Evolutionary conservation across 2,888 invertebrate genomes (phyloP), one percentile per base, ranked within the genome.

Genomic region (Tetheella fluctuosa): DNA sequence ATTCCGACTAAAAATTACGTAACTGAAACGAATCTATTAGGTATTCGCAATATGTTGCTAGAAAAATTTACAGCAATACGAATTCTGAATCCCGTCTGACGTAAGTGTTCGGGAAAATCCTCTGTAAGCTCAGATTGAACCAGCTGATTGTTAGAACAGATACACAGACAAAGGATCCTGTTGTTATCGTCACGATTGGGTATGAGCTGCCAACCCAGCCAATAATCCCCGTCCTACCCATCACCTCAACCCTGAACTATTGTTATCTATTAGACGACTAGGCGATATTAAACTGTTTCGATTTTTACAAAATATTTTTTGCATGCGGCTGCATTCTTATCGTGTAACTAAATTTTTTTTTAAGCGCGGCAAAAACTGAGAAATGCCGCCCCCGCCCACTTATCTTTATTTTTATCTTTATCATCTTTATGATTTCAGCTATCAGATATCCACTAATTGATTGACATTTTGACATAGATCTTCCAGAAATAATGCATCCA

Each of bases 31-130:
- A 39, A 39, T n/a, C 39, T 39, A 39, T 39, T 39, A n/a, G n/a
- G n/a, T n/a, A 39, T 39, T 48, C 17, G 20, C 48, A 48, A 20
- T 48, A 42, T 6, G n/a, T n/a, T 42, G 48, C 20, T 48, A 48
- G n/a, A n/a, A 20, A 48, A 20, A 10, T 20, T 48, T 20, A 48
- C 20, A 48, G 48, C 20, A 20, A 48, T 20, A n/a, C 8, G 20
- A 20, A 48, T 48, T 48, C 48, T 20, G 2, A 20, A 48, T 10
- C 17, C 39, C 39, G 39, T 48, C 20, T 20, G 48, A 20, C 48
- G 17, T 42, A 42, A 42, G 42, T 42, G 42, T 48, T 48, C 17
- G 48, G 17, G 48, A 20, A 48, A 48, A 48, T 48, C 48, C 48
- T 48, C 20, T n/a, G 48, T n/a, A n/a, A 48, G 48, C 17, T 20